Base-by-base conservation (phyloP, 2,888 invertebrate species). In the Aethes cnicana region DNA sequence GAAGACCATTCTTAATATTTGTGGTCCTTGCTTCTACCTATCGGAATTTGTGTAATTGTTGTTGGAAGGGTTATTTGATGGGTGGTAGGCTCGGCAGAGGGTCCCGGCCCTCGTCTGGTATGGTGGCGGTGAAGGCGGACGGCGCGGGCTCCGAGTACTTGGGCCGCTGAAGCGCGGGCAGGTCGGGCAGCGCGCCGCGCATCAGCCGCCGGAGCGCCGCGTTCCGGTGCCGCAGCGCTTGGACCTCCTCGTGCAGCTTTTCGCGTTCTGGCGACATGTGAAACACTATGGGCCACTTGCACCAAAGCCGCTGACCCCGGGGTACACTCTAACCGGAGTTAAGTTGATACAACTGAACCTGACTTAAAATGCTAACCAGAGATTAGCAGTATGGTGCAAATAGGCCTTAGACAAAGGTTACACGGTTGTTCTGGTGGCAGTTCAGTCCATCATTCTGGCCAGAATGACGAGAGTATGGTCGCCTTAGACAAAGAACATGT, bases 161-260 rank as follows among this genome's bases (percentile, higher is more conserved):
- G 5, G 62, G 65, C 37, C 47, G 50, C 37, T 48, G 50, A 6
- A 65, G 58, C 0, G 58, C 43, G 4, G 77, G 71, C 30, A 86
- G 54, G 2, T 78, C 76, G 0, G 90, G 90, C 53, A 91, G 76
- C 37, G 93, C 92, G 58, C 92, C 93, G 55, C 92, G 91, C 33
- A 95, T 83, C 39, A 96, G 81, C 49, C 92, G 90, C 14, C 92
- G 91, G 41, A 96, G 75, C 54, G 95, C 94, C 1, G 81, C 76
- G 74, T 96, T 96, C 64, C 94, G 94, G 47, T 85, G 89, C 3
- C 93, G 91, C 12, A 95, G 69, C 43, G 81, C 84, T 11, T 91
- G 81, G 2, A 94, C 94, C 65, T 95, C 94, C 0, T 87, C 84
- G 61, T 93, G 92, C 7, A 95, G 81, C 46, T 90, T 88, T 59